These are phyloP conservation scores for Catostylus mosaicus DNA, from an alignment of 30 jellyfish, hydroid and myxozoan species.

Conservation along the genomic window DNA sequence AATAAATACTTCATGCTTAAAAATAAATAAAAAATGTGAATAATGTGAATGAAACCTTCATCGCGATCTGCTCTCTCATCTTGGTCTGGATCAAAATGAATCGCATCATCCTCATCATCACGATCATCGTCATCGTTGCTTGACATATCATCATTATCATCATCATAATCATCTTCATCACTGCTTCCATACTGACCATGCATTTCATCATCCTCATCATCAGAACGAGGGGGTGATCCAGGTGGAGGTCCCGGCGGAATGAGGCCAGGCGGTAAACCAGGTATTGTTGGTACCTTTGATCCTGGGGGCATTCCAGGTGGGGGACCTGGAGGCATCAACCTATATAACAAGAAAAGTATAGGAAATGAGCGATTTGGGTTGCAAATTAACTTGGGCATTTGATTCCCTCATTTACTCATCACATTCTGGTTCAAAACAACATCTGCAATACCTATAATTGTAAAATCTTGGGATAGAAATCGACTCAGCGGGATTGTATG, in stretches of 20 bases:
- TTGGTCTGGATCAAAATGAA: slow-evolving; percentile 11
- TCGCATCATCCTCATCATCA: slow-evolving; percentile 26
- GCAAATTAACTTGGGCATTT: no score
- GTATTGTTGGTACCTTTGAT: slow-evolving; percentile 63
- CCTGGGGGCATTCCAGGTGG: slow-evolving; percentile 74
- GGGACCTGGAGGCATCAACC: slow-evolving; percentile 76
- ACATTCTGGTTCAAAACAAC: no score
- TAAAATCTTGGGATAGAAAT: no score
- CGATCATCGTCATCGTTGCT: slow-evolving; percentile 48
- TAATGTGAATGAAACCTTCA: no score
- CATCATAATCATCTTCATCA: slow-evolving; percentile 42
- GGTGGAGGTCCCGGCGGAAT: slow-evolving; percentile 99
- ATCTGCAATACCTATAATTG: no score
- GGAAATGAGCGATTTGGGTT: no score
- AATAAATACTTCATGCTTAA: no score
- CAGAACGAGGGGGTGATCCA: slow-evolving; percentile 91
- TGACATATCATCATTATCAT: slow-evolving; percentile 53
- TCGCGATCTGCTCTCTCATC: neutral
- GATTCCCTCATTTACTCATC: no score
- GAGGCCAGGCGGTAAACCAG: slow-evolving; percentile 99
- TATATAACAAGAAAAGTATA: no score
- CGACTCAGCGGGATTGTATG: no score
- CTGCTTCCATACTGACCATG: slow-evolving; percentile 28
- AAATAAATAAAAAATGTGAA: no score
- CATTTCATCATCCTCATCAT: slow-evolving; percentile 72